These are phyloP conservation scores for Agrotis ipsilon DNA, from an alignment of 2,888 invertebrate species.

Conservation along the genomic window DNA sequence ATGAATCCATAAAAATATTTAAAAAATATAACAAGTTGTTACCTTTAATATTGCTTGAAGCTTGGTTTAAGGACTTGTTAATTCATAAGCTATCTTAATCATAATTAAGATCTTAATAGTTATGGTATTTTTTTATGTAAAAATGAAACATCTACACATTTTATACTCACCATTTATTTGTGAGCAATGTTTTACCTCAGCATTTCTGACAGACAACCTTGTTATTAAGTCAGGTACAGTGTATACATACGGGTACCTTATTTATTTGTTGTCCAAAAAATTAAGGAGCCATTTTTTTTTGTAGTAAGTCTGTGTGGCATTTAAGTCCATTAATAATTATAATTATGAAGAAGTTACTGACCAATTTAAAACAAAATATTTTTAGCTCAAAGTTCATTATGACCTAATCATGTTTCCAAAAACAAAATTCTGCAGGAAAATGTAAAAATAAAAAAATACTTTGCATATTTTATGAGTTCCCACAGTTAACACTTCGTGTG, in stretches of 20 bases:
- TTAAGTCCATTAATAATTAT: too few species aligned
- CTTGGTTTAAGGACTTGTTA: background rate
- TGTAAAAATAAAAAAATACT: constrained; percentile 40
- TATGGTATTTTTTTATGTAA: background rate
- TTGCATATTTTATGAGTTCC: constrained; percentile 73
- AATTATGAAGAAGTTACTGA: too few species aligned
- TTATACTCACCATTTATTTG: background rate
- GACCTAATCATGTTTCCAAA: constrained; percentile 19
- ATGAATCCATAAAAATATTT: too few species aligned
- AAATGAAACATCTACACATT: background rate
- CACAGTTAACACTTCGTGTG: constrained; percentile 82
- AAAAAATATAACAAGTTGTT: too few species aligned
- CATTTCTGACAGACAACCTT: too few species aligned
- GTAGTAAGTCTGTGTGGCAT: too few species aligned
- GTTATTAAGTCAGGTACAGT: too few species aligned
- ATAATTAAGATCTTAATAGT: background rate
- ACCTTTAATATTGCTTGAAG: background rate
- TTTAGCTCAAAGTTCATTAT: constrained; percentile 9
- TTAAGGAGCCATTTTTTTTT: too few species aligned
- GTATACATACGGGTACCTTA: too few species aligned
- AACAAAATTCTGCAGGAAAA: constrained; percentile 16
- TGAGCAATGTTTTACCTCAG: too few species aligned
- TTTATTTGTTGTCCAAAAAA: too few species aligned
- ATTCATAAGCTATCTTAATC: too few species aligned
- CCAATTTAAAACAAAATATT: background rate